Evolutionary conservation across 2,888 invertebrate genomes (phyloP).

Genomic region (Drosophila melanocephala): DNA sequence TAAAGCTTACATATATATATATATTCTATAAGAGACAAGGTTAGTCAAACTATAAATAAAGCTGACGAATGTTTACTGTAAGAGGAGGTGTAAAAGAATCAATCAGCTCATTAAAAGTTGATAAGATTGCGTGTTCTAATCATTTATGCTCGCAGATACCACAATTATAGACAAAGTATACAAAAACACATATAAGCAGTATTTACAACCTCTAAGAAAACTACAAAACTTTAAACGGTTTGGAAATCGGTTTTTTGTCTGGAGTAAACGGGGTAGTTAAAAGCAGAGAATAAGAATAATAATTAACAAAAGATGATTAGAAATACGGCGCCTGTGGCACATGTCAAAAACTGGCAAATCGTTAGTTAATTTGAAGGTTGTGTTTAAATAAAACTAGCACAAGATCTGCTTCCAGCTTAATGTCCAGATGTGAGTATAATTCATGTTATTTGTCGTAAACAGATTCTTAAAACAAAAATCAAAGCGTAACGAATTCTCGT

Average conservation of each 20-base stretch:
- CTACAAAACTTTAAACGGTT: neutral
- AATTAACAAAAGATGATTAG: neutral
- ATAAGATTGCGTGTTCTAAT: conserved; percentile 37
- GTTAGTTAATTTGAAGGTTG: neutral
- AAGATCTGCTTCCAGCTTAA: neutral
- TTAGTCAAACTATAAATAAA: conserved; percentile 22
- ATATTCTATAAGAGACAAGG: conserved; percentile 12
- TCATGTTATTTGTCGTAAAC: neutral
- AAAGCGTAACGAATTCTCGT: neutral
- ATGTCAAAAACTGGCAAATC: neutral
- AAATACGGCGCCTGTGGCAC: neutral
- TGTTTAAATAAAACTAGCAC: neutral
- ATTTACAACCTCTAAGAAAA: neutral
- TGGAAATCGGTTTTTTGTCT: too few relatives aligned
- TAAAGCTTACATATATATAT: neutral
- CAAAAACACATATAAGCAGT: neutral
- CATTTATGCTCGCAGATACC: neutral
- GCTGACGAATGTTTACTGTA: conserved; percentile 16
- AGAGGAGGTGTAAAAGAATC: neutral
- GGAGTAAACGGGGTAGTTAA: neutral
- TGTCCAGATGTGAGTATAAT: neutral
- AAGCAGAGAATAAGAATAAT: neutral
- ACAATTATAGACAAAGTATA: neutral
- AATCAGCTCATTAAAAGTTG: conserved; percentile 17
- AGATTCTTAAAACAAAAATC: neutral